A percentile compares a stretch with the other conserved stretches of the same genome.
Conservation (phyloP, 2,113 vertebrate species). For the Heteronetta atricapilla region DNA sequence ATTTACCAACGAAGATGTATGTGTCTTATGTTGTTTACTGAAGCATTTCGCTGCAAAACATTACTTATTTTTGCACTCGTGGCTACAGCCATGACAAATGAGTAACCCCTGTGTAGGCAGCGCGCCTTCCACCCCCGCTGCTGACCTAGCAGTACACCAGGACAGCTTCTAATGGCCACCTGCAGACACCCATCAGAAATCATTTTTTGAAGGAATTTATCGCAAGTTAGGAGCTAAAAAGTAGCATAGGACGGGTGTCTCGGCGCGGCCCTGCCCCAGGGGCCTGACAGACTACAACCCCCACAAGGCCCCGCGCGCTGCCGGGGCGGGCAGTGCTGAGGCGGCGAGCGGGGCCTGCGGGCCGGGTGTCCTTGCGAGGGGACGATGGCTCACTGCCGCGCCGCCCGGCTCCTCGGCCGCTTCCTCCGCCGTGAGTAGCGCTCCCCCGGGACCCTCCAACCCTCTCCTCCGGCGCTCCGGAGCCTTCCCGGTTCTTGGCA, state of each 20-base stretch:
- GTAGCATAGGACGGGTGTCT: too few relatives aligned
- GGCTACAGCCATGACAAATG: background rate
- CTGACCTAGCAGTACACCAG: rapidly evolving
- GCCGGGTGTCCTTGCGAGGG: background rate
- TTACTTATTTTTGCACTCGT: background rate
- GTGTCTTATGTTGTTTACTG: too few relatives aligned
- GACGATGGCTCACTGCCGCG: slow-evolving; percentile 45
- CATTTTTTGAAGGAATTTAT: rapidly evolving
- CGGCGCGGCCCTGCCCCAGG: rapidly evolving
- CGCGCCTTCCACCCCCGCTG: rapidly evolving
- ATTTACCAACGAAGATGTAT: background rate
- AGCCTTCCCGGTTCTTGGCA: background rate
- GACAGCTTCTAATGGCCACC: too few relatives aligned
- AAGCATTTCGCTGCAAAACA: background rate
- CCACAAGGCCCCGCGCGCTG: background rate
- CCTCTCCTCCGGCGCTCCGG: background rate
- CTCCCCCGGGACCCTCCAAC: background rate
- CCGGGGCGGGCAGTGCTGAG: background rate
- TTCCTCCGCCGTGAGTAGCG: slow-evolving; percentile 45
- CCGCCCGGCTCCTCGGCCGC: slow-evolving; percentile 23
- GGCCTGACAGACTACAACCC: background rate
- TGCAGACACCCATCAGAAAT: too few relatives aligned
- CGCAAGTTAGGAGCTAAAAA: too few relatives aligned
- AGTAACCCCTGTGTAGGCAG: background rate
- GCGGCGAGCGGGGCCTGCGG: background rate